A percentile compares a stretch with the other conserved stretches of the same genome.
phyloP scores from a whole-genome alignment of 2,888 invertebrate species.

The Gastrophysa polygoni region DNA sequence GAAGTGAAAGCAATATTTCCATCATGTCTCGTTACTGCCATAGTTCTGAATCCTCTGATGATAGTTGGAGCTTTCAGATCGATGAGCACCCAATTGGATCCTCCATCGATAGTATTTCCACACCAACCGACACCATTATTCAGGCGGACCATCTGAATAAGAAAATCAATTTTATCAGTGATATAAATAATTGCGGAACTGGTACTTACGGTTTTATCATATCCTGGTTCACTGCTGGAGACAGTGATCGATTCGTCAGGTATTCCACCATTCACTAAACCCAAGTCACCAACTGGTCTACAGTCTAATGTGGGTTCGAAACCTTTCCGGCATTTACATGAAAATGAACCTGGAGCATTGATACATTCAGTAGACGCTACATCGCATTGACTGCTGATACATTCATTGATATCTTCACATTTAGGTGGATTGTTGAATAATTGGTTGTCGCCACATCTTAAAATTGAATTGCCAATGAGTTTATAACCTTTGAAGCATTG shows the following conservation, averaged over 20 bases:
- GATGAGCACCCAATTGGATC: constrained; percentile 86
- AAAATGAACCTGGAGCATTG: constrained; percentile 87
- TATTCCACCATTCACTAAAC: constrained; percentile 85
- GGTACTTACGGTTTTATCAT: constrained; percentile 78
- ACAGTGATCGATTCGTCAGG: constrained; percentile 89
- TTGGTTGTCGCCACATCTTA: constrained; percentile 85
- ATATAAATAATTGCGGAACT: no score
- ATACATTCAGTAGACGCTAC: constrained; percentile 88
- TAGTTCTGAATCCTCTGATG: constrained; percentile 87
- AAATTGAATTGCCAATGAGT: constrained; percentile 80
- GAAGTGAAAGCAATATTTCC: constrained; percentile 88
- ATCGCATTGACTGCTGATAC: constrained; percentile 87
- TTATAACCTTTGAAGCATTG: constrained; percentile 92
- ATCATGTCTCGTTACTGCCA: constrained; percentile 83
- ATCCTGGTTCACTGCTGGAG: constrained; percentile 82
- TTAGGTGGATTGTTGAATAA: constrained; percentile 82
- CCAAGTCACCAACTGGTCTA: constrained; percentile 87
- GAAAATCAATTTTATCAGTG: neutral
- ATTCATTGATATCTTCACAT: constrained; percentile 93
- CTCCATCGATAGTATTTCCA: constrained; percentile 83
- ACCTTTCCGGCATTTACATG: constrained; percentile 84
- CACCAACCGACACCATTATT: constrained; percentile 90
- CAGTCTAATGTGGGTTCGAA: constrained; percentile 87
- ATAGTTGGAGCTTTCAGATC: constrained; percentile 89
- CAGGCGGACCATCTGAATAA: constrained; percentile 75